Evolutionary conservation across 2,797 vertebrate species (phyloP), one percentile per base, ranked within the genome.

Genomic region (Trichosurus vulpecula): DNA sequence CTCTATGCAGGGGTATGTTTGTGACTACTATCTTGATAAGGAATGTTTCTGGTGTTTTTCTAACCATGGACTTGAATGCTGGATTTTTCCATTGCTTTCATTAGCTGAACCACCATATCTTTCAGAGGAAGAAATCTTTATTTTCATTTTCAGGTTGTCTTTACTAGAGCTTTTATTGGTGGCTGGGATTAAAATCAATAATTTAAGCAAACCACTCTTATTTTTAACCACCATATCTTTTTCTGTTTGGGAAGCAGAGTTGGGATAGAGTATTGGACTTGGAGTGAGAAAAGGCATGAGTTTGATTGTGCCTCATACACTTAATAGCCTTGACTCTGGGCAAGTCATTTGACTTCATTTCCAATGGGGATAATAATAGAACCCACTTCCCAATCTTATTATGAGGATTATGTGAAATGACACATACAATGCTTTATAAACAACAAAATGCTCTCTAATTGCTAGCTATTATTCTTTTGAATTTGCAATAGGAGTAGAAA

Each of bases 111-210:
- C 99, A 58, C 29, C 99, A 96, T 99, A 99, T 95, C 99, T 99
- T 96, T 99, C 99, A 0, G 99, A 99, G 11, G 99, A 99, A 54
- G 99, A 98, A 87, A 99, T 99, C 97, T 99, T 99, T 90, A 99
- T 99, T 98, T 99, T 99, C 99, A 99, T 99, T 98, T 99, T 99
- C 47, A 99, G 98, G 98, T 99, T 99, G 87, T 99, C 99, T 97
- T 99, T 99, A 97, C 98, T 99, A 31, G 98, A 92, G 2, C 98
- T 97, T 98, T 99, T 99, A 95, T 99, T 99, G 54, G 99, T 97
- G 2, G 98, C 98, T 0, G 99, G 99, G 96, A 99, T 99, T 0
- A 99, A 99, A 51, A 99, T 99, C 14, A 99, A 99, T 92, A 99
- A 98, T 96, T 99, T 99, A 27, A 99, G 98, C 0, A 98, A 99